phyloP scores from a whole-genome alignment of 2,113 vertebrate genomes.

The Dendrocopos noguchii region DNA sequence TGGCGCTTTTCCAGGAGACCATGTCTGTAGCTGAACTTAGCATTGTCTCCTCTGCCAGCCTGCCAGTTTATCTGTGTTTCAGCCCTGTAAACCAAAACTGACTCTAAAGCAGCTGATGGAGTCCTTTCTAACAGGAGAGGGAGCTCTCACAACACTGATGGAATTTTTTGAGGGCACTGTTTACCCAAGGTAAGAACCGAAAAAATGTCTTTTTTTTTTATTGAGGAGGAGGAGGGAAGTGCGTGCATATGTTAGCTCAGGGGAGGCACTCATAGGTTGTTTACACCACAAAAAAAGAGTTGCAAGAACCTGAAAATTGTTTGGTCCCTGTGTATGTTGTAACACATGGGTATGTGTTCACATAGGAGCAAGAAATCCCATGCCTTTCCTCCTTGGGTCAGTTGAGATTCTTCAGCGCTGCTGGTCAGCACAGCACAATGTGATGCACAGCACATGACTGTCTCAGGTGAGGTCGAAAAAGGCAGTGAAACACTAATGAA shows the following conservation, averaged over 20 bases:
- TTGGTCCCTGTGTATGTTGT: not conserved
- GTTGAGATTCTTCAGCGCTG: not conserved
- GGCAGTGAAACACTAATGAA: not conserved
- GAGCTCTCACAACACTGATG: conserved; percentile 40
- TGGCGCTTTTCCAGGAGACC: not conserved
- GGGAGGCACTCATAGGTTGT: not conserved
- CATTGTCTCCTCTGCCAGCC: not conserved
- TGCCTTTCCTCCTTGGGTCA: not conserved
- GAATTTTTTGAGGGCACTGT: not conserved
- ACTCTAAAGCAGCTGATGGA: not conserved
- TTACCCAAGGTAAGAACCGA: not conserved
- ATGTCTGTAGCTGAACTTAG: not conserved
- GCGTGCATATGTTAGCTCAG: not conserved
- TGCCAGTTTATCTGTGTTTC: not conserved
- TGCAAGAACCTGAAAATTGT: not conserved
- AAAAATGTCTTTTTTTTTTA: not conserved
- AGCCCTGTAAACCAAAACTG: not conserved
- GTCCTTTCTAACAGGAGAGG: conserved; percentile 30
- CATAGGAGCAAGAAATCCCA: not conserved
- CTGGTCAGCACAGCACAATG: not conserved
- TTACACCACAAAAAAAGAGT: not conserved
- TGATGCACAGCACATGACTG: not conserved
- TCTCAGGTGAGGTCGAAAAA: not conserved
- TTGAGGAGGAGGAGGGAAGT: not conserved
- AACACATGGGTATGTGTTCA: not conserved